Conservation (phyloP, 1,140 invertebrate species). For the Drosophila kurseongensis region DNA sequence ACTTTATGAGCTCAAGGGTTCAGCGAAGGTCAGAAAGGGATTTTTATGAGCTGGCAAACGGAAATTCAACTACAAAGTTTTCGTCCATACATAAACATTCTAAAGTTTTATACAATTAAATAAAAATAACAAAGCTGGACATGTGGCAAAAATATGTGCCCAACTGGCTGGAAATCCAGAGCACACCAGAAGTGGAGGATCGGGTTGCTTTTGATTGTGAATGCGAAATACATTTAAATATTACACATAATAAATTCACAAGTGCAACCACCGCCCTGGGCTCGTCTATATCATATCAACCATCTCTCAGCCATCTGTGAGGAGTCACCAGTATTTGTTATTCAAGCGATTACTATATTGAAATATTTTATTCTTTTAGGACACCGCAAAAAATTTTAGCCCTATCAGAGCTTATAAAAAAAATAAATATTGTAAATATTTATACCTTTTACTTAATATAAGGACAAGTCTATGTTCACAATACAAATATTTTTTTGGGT, state of each 20-base stretch:
- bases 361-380: constrained; percentile 47
- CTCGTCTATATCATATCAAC: constrained; percentile 19
- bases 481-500: no score
- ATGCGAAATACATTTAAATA: constrained; percentile 65
- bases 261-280: constrained; percentile 21
- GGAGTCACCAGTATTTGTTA: constrained; percentile 15
- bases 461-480: no score
- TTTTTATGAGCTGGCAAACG: constrained; percentile 13
- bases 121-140: constrained; percentile 9
- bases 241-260: constrained; percentile 49
- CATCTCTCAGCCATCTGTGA: constrained; percentile 69
- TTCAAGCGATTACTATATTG: constrained; percentile 52
- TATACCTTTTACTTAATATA: no score
- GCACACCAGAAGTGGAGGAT: constrained; percentile 16
- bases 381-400: background rate
- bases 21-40: constrained; percentile 40
- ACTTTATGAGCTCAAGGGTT: constrained; percentile 46
- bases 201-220: constrained; percentile 45
- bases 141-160: constrained; percentile 32
- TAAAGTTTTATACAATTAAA: constrained; percentile 14
- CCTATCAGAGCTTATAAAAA: no score
- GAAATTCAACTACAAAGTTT: constrained; percentile 12
- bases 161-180: constrained; percentile 28
- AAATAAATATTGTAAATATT: no score
- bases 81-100: background rate